Evolutionary conservation across 2,888 invertebrate genomes (phyloP).

Genomic region (Drosophila suboccidentalis): DNA sequence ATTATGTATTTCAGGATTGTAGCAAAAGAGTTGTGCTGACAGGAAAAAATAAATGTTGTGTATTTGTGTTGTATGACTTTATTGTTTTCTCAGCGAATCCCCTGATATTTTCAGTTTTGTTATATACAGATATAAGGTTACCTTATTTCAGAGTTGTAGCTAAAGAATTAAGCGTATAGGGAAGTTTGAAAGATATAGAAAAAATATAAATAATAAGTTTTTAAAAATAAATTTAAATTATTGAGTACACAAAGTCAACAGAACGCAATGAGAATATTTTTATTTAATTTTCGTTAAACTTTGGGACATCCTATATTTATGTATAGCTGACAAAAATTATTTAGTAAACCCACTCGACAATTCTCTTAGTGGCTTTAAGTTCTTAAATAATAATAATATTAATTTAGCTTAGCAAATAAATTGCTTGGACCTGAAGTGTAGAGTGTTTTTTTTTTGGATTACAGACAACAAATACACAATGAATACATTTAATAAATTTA

Average conservation of each 20-base stretch:
- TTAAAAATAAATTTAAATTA: not conserved
- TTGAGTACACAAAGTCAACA: not conserved
- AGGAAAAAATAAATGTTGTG: not conserved
- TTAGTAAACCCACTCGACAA: not conserved
- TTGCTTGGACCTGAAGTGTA: not conserved
- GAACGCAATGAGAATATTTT: not conserved
- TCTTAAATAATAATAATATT: slow-evolving; percentile 1
- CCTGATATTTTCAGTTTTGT: not conserved
- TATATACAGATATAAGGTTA: no score
- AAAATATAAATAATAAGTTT: no score
- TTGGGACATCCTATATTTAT: not conserved
- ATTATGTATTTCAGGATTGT: no score
- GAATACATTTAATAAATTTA: slow-evolving; percentile 62
- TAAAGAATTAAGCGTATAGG: no score
- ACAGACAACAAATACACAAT: slow-evolving; percentile 48
- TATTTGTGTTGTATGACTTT: no score
- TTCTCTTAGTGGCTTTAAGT: not conserved
- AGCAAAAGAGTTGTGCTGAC: not conserved
- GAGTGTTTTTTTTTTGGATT: not conserved
- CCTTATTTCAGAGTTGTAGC: no score
- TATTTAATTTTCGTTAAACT: not conserved
- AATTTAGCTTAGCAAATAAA: not conserved
- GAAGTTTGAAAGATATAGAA: no score
- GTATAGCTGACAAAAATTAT: not conserved
- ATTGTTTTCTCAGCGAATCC: not conserved